A percentile compares a stretch with the other conserved stretches of the same genome.
phyloP scores from a whole-genome alignment of 2,797 vertebrate species.

The Chromobotia macracanthus region DNA sequence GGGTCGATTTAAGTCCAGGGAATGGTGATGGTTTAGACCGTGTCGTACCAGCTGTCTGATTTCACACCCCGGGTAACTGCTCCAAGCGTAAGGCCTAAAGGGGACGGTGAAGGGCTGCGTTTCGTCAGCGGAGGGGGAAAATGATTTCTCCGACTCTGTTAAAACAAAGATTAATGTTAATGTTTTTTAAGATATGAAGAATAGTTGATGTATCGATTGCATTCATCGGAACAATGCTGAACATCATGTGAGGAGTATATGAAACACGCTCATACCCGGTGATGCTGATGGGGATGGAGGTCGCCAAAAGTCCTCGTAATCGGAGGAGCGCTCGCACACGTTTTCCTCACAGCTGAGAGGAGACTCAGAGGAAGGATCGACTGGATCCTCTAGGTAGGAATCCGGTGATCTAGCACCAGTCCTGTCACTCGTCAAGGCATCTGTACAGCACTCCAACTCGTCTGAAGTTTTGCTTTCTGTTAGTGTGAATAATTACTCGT shows the following conservation, averaged over 20 bases:
- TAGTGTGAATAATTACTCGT: not conserved
- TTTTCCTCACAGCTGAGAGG: conserved; percentile 84
- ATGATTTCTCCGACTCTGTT: conserved; percentile 87
- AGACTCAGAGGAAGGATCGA: conserved; percentile 82
- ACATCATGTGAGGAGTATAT: too few relatives aligned
- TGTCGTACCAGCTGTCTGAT: conserved; percentile 83
- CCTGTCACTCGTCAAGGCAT: conserved; percentile 66
- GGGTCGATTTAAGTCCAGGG: conserved; percentile 71
- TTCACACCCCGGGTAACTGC: conserved; percentile 78
- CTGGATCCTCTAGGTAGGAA: conserved; percentile 75
- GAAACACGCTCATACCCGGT: conserved; percentile 76
- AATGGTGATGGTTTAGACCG: conserved; percentile 70
- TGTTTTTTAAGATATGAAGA: too few relatives aligned
- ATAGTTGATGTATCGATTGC: too few relatives aligned
- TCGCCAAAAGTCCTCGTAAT: conserved; percentile 93
- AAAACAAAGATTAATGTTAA: too few relatives aligned
- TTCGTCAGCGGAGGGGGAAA: conserved; percentile 88
- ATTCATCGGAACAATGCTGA: too few relatives aligned
- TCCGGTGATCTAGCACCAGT: conserved; percentile 79
- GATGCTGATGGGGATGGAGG: conserved; percentile 95
- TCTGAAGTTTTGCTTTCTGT: conserved; percentile 48
- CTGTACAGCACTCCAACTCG: conserved; percentile 59
- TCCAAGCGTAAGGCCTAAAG: conserved; percentile 89
- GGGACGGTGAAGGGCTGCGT: conserved; percentile 80
- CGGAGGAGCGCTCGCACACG: conserved; percentile 81